Evolutionary conservation across 1,140 invertebrate genomes (phyloP), one percentile per base, ranked within the genome.

Genomic region (Drosophila takahashii): DNA sequence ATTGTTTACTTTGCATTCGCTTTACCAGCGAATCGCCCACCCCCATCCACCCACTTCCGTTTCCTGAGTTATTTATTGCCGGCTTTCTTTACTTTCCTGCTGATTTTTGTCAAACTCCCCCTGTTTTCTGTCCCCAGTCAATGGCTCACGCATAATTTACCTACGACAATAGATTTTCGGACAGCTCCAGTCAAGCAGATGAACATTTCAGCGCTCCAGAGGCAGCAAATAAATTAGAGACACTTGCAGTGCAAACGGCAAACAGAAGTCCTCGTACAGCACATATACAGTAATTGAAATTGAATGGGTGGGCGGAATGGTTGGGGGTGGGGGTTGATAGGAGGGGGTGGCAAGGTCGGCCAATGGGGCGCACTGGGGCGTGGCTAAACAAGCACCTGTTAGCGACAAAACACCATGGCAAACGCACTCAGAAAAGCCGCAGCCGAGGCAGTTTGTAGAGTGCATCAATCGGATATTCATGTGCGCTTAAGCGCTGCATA

Each of bases 141-240:
- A 67, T 66, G 71, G 53, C 53, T 45, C 42, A 77, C 62, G 72
- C 72, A 60, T 67, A 77, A 77, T 69, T 77, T 77, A 66, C 53
- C 73, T 58, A 53, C 61, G 62, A 77, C 74, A 77, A 77, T 67
- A 56, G 74, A 67, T 67, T 77, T 67, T 67, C 62, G 52, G 73
- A 42, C 59, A 75, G 59, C 72, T 76, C 47, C 39, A 67, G 41
- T 75, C 41, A 41, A 69, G 62, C 50, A 69, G 61, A 76, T 76
- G 47, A 76, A 76, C 41, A 76, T 75, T 73, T 64, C 60, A 57
- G 71, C 37, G 44, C 16, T 27, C 48, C 39, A 45, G 37, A 41
- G 29, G 29, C 18, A 32, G 51, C 32, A 66, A 76, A 76, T 53
- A 76, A 67, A 52, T 67, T 70, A 70, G 64, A 70, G 16, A 26